Evolutionary conservation across 2,888 invertebrate genomes (phyloP), one percentile per base, ranked within the genome.

Genomic region (Polyploca ridens): DNA sequence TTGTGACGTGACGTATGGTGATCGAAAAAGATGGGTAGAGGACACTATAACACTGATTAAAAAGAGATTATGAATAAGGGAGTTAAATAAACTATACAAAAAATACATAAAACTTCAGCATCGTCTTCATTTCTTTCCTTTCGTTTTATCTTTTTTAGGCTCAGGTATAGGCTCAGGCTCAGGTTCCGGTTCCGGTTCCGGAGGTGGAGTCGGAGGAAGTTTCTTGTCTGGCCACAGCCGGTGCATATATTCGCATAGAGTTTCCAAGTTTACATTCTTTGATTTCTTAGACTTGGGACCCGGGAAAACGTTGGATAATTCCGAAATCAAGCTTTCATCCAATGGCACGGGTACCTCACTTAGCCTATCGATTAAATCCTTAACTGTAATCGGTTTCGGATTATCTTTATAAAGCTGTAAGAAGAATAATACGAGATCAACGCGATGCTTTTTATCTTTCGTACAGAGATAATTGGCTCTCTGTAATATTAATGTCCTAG

Each of bases 151-250:
- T 46, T 63, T 62, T 61, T 69, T 66, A 5, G 13, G 64, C 5
- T 61, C 66, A 54, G 64, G 69, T 58, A 35, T 27, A 10, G 68
- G 64, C n/a, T 59, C 46, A 1, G 63, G 66, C 33, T 65, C 66
- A 0, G 68, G 69, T 27, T 67, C 65, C 0, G 54, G 54, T 54
- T 54, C 54, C 19, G 54, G 76, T 62, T 81, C 80, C 7, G 82
- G 79, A 0, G 82, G 82, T 0, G 84, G 84, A 0, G 85, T 84
- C 0, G 79, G 81, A 1, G 87, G 85, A 49, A 86, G 67, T 61
- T 81, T 73, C 44, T 79, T 79, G 0, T 85, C 82, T 3, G 89
- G 88, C 88, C 88, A 88, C 61, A 84, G 74, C 4, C 88, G 74
- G 14, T 74, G 66, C 13, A 87, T 76, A 58, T 80, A 88, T 5